Evolutionary conservation across 2,888 invertebrate species (phyloP).

Genomic region (Bombylius major): DNA sequence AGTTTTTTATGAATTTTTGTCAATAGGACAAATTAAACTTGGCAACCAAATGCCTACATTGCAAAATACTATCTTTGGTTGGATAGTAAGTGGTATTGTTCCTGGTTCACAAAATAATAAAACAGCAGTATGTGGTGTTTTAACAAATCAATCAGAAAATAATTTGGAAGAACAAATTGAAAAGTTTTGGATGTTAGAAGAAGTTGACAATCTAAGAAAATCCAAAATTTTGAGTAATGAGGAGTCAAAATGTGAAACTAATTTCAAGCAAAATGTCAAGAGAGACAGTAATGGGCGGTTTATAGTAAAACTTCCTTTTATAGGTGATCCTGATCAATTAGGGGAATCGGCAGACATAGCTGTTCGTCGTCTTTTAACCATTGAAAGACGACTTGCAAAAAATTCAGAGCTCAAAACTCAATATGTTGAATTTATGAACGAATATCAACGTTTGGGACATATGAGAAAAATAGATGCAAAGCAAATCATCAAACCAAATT

Average conservation of each 20-base stretch:
- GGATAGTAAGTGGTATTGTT: not conserved
- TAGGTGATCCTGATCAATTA: slow-evolving; percentile 3
- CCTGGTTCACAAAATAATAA: not conserved
- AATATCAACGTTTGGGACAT: slow-evolving; percentile 15
- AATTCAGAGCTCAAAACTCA: slow-evolving; percentile 9
- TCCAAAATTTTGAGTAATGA: not conserved
- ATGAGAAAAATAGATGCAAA: slow-evolving; percentile 9
- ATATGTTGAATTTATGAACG: slow-evolving; percentile 16
- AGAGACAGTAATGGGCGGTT: slow-evolving; percentile 11
- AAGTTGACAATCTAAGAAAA: not conserved
- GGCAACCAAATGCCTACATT: not conserved
- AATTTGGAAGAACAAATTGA: not conserved
- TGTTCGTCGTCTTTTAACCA: slow-evolving; percentile 10
- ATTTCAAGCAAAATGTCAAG: slow-evolving; percentile 10
- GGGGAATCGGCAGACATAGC: slow-evolving; percentile 2
- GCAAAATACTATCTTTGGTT: not conserved
- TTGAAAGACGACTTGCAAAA: slow-evolving; percentile 13
- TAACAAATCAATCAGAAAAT: not conserved
- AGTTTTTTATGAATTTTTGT: no score
- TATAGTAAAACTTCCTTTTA: slow-evolving; percentile 14
- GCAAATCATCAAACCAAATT: not conserved
- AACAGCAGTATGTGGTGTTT: not conserved
- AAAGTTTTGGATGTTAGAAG: not conserved
- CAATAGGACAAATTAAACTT: no score
- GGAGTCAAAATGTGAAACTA: slow-evolving; percentile 13